Conservation (phyloP, 2,888 invertebrate species). For the Spodoptera littoralis region DNA sequence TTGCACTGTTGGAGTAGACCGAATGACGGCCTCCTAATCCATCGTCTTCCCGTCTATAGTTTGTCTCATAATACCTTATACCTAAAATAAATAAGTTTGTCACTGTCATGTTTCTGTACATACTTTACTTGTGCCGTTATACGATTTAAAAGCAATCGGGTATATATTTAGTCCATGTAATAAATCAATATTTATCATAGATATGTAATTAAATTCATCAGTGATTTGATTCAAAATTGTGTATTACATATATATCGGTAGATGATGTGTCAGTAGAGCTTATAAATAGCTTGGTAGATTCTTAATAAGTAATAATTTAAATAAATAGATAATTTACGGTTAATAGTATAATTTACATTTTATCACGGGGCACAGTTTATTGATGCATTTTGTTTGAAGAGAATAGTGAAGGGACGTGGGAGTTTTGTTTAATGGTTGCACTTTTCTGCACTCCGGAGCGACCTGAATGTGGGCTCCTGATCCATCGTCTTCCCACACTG, state of each 20-base stretch:
- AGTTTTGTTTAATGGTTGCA: constrained; percentile 22
- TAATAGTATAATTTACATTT: not conserved
- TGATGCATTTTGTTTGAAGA: not conserved
- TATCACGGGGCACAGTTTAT: constrained; percentile 20
- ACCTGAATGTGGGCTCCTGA: constrained; percentile 20
- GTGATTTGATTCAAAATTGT: constrained; percentile 8
- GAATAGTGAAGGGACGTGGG: not conserved
- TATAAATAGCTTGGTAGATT: constrained; percentile 18
- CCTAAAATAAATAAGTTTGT: constrained; percentile 1
- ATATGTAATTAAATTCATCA: not conserved
- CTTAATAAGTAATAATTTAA: constrained; percentile 1
- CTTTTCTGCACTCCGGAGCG: constrained; percentile 29
- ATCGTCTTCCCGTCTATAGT: constrained; percentile 29
- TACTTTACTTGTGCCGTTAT: constrained; percentile 20
- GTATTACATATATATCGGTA: not conserved
- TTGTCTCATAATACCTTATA: not conserved
- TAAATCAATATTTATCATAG: not conserved
- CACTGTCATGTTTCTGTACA: constrained; percentile 15
- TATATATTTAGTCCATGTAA: not conserved
- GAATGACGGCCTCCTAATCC: constrained; percentile 18
- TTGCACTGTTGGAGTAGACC: constrained; percentile 11
- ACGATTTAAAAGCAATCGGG: constrained; percentile 37
- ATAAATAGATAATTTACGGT: not conserved
- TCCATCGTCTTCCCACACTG: constrained; percentile 32
- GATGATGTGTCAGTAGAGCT: constrained; percentile 8